Conservation (phyloP, 2,888 invertebrate genomes). For the Priapulus caudatus region DNA sequence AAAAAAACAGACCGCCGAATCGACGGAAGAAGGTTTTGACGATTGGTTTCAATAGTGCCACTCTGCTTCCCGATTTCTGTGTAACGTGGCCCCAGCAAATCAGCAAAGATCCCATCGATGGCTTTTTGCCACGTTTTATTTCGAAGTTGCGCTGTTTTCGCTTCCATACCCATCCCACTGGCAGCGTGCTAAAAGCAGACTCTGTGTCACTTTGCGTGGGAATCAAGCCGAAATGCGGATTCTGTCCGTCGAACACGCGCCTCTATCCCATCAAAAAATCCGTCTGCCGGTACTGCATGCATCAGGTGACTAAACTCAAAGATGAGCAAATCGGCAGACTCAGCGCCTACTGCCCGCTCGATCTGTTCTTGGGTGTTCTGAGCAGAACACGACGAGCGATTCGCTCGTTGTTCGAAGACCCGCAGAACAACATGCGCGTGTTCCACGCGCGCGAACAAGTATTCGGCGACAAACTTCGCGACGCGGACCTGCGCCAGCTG, state of each 20-base stretch:
- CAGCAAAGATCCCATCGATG: too few relatives aligned
- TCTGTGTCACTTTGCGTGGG: too few relatives aligned
- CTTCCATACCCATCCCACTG: background rate
- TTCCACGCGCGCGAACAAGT: background rate
- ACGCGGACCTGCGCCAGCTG: too few relatives aligned
- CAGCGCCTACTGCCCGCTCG: background rate
- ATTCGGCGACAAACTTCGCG: too few relatives aligned
- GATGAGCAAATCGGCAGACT: background rate
- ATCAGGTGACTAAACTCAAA: background rate
- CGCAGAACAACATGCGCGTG: background rate
- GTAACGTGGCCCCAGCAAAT: too few relatives aligned
- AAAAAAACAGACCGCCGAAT: too few relatives aligned
- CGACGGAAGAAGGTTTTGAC: too few relatives aligned
- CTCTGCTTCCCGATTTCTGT: too few relatives aligned
- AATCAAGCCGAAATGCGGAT: background rate
- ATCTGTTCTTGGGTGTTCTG: background rate
- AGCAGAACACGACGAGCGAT: background rate
- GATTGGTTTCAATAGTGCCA: too few relatives aligned
- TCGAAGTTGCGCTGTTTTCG: background rate
- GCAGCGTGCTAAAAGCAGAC: too few relatives aligned
- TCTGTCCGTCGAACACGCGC: background rate
- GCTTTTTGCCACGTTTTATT: constrained; percentile 1
- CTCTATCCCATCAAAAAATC: too few relatives aligned
- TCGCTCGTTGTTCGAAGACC: background rate
- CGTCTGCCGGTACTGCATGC: constrained; percentile 1